Conservation (phyloP, 2,888 invertebrate genomes). For the Pasiphila rectangulata region DNA sequence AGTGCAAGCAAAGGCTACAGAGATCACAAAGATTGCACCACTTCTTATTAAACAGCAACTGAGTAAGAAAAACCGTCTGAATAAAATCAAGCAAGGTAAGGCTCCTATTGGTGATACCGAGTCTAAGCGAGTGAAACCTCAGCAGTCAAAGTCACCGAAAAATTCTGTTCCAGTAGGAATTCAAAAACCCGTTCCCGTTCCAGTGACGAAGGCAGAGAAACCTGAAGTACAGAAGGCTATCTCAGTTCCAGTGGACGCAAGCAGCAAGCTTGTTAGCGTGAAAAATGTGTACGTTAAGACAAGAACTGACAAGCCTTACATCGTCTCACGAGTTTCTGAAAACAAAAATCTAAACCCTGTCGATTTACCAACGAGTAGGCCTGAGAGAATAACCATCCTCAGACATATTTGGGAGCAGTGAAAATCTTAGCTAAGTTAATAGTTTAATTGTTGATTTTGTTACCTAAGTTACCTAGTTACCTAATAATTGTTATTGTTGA, state of each 20-base stretch:
- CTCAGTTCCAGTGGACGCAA: conserved; percentile 37
- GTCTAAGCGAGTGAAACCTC: background rate
- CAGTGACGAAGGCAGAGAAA: conserved; percentile 41
- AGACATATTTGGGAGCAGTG: conserved; percentile 57
- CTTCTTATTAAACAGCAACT: conserved; percentile 42
- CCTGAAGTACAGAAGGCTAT: conserved; percentile 37
- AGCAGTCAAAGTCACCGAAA: conserved; percentile 7
- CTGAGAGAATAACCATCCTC: conserved; percentile 46
- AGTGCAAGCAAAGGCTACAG: conserved; percentile 46
- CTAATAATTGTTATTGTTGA: conserved; percentile 19
- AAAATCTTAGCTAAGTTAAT: conserved; percentile 29
- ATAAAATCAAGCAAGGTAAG: conserved; percentile 40
- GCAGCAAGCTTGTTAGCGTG: conserved; percentile 37
- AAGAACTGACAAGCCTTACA: conserved; percentile 41
- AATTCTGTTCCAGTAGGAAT: conserved; percentile 44
- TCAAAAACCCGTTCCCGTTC: conserved; percentile 39
- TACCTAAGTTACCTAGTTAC: no score
- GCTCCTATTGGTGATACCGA: conserved; percentile 18
- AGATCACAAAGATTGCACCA: conserved; percentile 46
- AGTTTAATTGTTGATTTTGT: conserved; percentile 31
- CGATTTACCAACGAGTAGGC: conserved; percentile 38
- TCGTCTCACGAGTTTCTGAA: conserved; percentile 42
- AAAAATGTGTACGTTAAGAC: conserved; percentile 46
- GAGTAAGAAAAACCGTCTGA: conserved; percentile 38
- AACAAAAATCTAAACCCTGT: conserved; percentile 40